Percentiles rank a stretch among this genome's conserved stretches.
Evolutionary conservation across 2,113 vertebrate genomes (phyloP).

Genomic region (Scomber scombrus): DNA sequence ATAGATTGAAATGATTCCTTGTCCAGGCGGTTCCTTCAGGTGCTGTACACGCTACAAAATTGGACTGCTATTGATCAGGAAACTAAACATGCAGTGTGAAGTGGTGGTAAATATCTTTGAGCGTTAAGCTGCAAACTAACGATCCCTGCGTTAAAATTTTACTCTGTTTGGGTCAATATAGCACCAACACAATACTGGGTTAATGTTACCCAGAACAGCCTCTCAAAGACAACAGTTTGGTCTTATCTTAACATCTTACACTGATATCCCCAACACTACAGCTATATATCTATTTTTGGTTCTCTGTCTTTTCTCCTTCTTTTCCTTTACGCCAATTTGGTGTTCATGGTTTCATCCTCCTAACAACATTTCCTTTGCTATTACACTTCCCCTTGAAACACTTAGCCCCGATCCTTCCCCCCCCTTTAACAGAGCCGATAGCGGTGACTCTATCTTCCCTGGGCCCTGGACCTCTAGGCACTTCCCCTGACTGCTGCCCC

Average conservation of each 20-base stretch:
- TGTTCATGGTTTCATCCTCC: constrained; percentile 42
- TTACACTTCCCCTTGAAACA: constrained; percentile 71
- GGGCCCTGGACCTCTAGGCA: constrained; percentile 75
- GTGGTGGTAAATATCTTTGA: background rate
- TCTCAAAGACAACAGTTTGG: too few species aligned
- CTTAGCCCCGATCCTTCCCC: constrained; percentile 61
- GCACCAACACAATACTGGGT: too few species aligned
- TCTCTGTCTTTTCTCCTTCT: constrained; percentile 15
- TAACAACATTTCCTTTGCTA: constrained; percentile 45
- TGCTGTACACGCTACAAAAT: background rate
- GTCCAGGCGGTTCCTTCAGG: background rate
- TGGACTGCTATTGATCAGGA: background rate
- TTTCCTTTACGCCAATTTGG: background rate
- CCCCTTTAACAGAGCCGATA: constrained; percentile 64
- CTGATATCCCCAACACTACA: background rate
- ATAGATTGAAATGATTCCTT: background rate
- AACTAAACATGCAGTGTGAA: background rate
- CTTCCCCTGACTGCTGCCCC: constrained; percentile 77
- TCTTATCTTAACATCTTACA: constrained; percentile 15
- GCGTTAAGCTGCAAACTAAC: background rate
- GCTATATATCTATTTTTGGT: background rate
- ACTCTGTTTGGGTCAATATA: too few species aligned
- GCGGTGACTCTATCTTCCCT: constrained; percentile 66
- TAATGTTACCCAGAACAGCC: too few species aligned
- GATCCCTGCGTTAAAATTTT: too few species aligned